Conservation (phyloP, 2,113 vertebrate genomes). For the Lycocorax pyrrhopterus region DNA sequence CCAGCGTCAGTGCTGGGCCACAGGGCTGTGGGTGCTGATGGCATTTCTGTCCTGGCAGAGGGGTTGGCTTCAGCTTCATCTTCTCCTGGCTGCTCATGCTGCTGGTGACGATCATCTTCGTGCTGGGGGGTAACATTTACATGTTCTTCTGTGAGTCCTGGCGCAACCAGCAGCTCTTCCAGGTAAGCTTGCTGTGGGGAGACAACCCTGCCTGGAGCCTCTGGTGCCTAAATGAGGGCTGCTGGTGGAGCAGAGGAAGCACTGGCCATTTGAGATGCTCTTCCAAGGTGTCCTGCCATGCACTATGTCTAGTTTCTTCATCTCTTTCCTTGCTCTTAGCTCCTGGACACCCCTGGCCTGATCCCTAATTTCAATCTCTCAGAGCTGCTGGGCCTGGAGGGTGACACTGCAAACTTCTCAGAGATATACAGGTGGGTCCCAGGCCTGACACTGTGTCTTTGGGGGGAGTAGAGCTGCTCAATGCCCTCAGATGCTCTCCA, state of each 20-base stretch:
- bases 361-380: constrained; percentile 61
- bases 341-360: constrained; percentile 70
- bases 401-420: constrained; percentile 53
- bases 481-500: background rate
- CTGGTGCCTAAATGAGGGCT: background rate
- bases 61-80: constrained; percentile 84
- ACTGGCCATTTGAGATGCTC: background rate
- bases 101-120: constrained; percentile 73
- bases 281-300: background rate
- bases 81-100: constrained; percentile 88
- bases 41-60: constrained; percentile 54
- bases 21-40: background rate
- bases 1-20: background rate
- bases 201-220: background rate
- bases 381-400: constrained; percentile 26
- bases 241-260: background rate
- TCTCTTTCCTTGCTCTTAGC: constrained; percentile 46
- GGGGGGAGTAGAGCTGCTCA: background rate
- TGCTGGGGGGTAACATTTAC: constrained; percentile 78
- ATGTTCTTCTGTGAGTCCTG: constrained; percentile 78
- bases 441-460: background rate
- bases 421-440: constrained; percentile 76
- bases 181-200: constrained; percentile 60
- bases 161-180: constrained; percentile 70
- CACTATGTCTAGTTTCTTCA: background rate